These are phyloP conservation scores for Carassius carassius DNA, from an alignment of 2,113 vertebrate genomes.

Conservation along the genomic window DNA sequence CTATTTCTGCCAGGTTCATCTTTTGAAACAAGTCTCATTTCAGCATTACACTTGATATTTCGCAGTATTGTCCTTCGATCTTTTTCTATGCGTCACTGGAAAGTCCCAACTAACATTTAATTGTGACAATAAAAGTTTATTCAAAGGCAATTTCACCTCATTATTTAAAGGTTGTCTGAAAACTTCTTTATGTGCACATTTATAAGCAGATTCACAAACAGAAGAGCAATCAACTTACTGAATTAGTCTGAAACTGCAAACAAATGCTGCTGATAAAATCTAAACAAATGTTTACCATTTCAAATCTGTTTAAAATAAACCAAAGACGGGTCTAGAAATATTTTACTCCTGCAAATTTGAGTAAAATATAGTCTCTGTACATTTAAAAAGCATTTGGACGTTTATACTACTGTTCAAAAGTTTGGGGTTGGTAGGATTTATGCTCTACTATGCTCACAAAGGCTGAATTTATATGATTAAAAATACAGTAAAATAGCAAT, in stretches of 20 bases:
- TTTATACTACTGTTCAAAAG: neutral
- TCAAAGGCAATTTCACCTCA: slow-evolving; percentile 49
- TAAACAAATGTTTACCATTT: neutral
- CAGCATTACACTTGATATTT: neutral
- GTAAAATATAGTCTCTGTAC: neutral
- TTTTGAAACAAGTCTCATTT: neutral
- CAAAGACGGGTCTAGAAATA: neutral
- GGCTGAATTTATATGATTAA: neutral
- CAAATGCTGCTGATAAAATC: slow-evolving; percentile 20
- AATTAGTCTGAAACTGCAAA: slow-evolving; percentile 11
- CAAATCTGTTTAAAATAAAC: neutral
- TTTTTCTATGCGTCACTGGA: neutral
- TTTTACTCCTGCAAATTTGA: neutral
- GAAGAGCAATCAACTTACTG: neutral
- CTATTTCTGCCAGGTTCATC: neutral
- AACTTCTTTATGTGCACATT: slow-evolving; percentile 14
- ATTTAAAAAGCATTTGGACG: neutral
- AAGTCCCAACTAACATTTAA: slow-evolving; percentile 38
- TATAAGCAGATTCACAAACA: slow-evolving; percentile 24
- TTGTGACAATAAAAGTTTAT: slow-evolving; percentile 43
- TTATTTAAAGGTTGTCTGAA: slow-evolving; percentile 51
- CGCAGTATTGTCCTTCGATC: neutral
- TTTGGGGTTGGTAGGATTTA: neutral
- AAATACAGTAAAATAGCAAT: neutral
- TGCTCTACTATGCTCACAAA: neutral